Evolutionary conservation across 2,113 vertebrate genomes (phyloP).

Genomic region (Chloropsis hardwickii): DNA sequence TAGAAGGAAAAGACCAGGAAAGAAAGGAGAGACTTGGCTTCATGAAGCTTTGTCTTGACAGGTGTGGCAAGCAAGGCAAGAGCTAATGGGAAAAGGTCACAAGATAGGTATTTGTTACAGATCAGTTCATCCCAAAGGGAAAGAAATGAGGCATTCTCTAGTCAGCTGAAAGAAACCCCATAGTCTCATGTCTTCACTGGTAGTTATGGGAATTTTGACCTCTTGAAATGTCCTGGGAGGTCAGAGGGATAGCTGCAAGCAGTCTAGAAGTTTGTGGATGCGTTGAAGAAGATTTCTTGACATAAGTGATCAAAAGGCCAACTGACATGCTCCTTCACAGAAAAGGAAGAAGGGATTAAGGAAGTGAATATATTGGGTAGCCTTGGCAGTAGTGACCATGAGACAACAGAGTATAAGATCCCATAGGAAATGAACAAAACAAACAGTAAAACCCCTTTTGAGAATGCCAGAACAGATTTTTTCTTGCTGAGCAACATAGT

Average conservation of each 20-base stretch:
- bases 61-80: background rate
- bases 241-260: background rate
- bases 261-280: background rate
- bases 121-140: background rate
- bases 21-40: background rate
- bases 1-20: background rate
- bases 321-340: background rate
- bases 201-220: background rate
- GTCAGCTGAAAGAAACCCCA: background rate
- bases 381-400: background rate
- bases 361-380: background rate
- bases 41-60: background rate
- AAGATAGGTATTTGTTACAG: background rate
- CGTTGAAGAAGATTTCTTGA: background rate
- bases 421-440: background rate
- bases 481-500: fast-evolving
- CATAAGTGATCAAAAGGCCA: background rate
- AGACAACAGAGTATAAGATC: background rate
- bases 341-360: background rate
- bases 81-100: background rate
- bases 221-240: background rate
- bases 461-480: background rate
- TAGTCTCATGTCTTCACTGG: background rate
- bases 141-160: background rate
- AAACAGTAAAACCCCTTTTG: background rate